Conservation (phyloP, 1,140 invertebrate genomes). For the Saxidomus purpurata region DNA sequence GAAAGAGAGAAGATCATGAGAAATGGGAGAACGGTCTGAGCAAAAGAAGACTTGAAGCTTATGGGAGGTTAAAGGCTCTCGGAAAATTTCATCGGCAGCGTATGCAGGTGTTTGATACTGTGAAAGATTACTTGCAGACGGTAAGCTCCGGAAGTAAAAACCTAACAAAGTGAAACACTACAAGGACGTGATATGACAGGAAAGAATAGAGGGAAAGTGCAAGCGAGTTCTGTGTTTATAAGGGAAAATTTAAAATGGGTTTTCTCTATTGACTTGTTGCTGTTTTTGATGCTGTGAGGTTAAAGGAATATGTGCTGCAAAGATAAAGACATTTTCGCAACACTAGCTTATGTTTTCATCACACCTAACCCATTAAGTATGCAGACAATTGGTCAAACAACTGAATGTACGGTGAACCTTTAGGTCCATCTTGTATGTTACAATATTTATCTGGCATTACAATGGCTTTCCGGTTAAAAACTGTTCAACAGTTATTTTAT, state of each 20-base stretch:
- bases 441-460: no score
- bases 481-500: no score
- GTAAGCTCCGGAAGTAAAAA: not conserved
- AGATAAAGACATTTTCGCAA: no score
- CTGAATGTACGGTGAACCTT: no score
- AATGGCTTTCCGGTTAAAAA: no score
- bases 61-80: slow-evolving; percentile 20
- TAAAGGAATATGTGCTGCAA: no score
- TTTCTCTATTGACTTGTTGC: not conserved
- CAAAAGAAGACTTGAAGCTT: not conserved
- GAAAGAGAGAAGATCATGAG: slow-evolving; percentile 15
- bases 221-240: not conserved
- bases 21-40: slow-evolving; percentile 31
- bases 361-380: no score
- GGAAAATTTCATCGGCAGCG: slow-evolving; percentile 25
- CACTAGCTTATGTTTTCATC: no score
- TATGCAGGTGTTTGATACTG: slow-evolving; percentile 14
- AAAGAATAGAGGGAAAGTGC: not conserved
- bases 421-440: no score
- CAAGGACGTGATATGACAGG: not conserved
- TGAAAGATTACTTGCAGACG: slow-evolving; percentile 23
- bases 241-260: not conserved
- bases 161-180: not conserved
- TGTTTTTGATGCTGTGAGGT: no score
- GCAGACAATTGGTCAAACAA: no score